Conservation (phyloP, 1,140 invertebrate genomes). For the Drosophila teissieri region DNA sequence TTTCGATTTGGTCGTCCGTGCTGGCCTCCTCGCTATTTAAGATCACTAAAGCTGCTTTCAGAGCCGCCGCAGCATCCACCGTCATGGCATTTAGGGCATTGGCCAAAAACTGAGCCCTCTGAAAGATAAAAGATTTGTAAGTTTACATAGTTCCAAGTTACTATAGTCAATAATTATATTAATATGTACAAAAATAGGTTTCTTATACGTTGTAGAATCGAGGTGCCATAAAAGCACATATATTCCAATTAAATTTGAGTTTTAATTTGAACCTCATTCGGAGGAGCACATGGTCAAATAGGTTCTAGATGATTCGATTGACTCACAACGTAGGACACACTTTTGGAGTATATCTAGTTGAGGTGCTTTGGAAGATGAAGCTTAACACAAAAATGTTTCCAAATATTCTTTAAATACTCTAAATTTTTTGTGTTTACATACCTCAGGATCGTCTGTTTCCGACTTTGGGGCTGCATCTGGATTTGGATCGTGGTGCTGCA, state of each 20-base stretch:
- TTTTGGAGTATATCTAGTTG: background rate
- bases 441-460: constrained; percentile 30
- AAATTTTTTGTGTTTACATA: constrained; percentile 6
- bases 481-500: constrained; percentile 25
- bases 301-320: constrained; percentile 27
- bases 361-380: no score
- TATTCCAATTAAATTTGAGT: no score
- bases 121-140: background rate
- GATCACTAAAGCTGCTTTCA: constrained; percentile 41
- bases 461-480: background rate
- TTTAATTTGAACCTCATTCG: no score
- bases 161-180: no score
- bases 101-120: constrained; percentile 54
- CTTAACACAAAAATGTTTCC: background rate
- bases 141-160: background rate
- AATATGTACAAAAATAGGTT: no score
- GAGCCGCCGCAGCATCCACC: constrained; percentile 25
- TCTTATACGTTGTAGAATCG: no score
- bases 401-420: background rate
- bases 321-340: background rate
- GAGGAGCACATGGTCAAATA: constrained; percentile 15
- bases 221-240: no score
- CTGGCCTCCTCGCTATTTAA: constrained; percentile 24
- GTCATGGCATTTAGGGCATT: constrained; percentile 48
- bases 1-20: constrained; percentile 47